Evolutionary conservation across 2,797 vertebrate genomes (phyloP).

Genomic region (Pangasius larnaudii): DNA sequence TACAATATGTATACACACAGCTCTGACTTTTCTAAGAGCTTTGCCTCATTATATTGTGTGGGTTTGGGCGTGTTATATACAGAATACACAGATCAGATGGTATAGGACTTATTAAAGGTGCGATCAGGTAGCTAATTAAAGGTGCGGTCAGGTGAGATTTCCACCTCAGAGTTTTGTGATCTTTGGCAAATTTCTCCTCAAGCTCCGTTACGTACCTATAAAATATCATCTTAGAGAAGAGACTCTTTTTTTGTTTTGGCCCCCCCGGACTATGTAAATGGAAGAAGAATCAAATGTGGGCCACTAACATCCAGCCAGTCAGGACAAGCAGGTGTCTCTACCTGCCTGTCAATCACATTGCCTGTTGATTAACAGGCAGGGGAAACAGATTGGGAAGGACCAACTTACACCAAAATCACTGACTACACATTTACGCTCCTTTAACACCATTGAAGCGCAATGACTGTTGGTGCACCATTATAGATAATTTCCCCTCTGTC

Average conservation of each 20-base stretch:
- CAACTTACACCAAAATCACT: not conserved
- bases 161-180: not conserved
- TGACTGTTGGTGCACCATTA: not conserved
- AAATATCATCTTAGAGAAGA: not conserved
- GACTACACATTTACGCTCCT: not conserved
- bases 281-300: not conserved
- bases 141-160: not conserved
- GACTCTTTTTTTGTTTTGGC: not conserved
- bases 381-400: not conserved
- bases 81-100: not conserved
- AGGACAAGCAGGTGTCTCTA: not conserved
- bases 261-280: not conserved
- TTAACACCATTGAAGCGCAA: not conserved
- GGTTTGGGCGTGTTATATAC: not conserved
- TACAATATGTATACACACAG: not conserved
- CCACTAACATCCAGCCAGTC: not conserved
- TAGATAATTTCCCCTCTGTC: not conserved
- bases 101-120: conserved; percentile 2
- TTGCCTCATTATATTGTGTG: not conserved
- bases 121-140: conserved; percentile 1
- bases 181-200: not conserved
- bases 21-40: not conserved
- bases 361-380: not conserved
- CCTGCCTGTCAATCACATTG: not conserved
- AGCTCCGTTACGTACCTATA: not conserved